Base-by-base conservation (phyloP, 2,113 vertebrate species). In the Camelus bactrianus region DNA sequence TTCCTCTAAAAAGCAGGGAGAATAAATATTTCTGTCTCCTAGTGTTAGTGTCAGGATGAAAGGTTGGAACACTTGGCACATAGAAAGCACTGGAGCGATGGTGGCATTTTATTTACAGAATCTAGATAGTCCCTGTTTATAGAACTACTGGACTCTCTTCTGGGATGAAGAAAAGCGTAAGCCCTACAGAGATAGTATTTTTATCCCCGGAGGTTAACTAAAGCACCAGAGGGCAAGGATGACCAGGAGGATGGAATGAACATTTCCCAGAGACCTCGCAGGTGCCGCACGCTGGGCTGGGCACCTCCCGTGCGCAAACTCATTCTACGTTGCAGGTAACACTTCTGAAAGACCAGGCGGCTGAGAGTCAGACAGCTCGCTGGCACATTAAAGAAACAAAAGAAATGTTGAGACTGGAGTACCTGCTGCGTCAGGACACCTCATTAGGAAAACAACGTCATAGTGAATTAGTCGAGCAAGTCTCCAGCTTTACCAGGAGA, bases 381-480 rank as follows among this genome's bases (percentile, higher is more conserved):
- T 87, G 87, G 75, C 69, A 79, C 84, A 72, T 50, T 72, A 69
- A 70, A 79, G 93, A 92, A 62, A 89, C 75, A 56, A 77, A 94
- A 85, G 87, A 52, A 58, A 80, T 35, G 85, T 84, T 93, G 56
- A 83, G 64, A 65, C 52, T 6, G 20, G 58, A 73, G 81, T 13
- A 32, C 89, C 93, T 72, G 91, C 95, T 94, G 95, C 9, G 58
- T 50, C 46, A 19, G 81, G 84, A 94, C 81, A 35, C 81, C 93
- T 94, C 42, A 88, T 97, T 94, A 97, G 88, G 88, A 93, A 95
- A 88, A 42, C 90, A 70, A 7, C 2, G 2, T 94, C 88, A 54
- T 0, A 5, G 58, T 48, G 79, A 80, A 84, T 95, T 58, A 91
- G 58, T 15, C 32, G 82, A 70, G 70, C 77, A 24, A 70, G n/a